phyloP scores from a whole-genome alignment of 2,113 vertebrate species.

The Noctilio leporinus region DNA sequence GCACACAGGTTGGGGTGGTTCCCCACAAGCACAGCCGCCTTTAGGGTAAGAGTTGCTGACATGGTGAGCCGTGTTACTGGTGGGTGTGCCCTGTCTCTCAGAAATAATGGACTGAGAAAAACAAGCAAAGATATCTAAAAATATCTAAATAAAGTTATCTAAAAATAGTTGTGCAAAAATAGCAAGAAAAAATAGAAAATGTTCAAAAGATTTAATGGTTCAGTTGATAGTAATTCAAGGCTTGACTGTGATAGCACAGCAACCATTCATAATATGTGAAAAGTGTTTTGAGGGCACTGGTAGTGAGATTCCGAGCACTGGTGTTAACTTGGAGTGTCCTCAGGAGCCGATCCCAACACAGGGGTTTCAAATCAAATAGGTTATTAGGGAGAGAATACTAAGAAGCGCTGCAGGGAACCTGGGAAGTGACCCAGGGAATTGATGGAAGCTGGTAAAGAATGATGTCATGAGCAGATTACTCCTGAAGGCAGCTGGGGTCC shows the following conservation, averaged over 20 bases:
- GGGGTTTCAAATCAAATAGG: background rate
- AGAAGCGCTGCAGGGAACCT: background rate
- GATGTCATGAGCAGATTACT: background rate
- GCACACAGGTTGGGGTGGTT: rapidly evolving
- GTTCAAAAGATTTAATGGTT: background rate
- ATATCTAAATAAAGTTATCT: background rate
- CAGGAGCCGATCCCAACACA: too few relatives aligned
- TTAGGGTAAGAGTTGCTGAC: background rate
- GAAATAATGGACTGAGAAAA: background rate
- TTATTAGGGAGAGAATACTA: background rate
- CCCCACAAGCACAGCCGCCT: background rate
- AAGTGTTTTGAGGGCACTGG: background rate
- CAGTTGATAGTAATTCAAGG: too few relatives aligned
- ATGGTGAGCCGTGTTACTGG: background rate
- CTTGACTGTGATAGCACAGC: background rate
- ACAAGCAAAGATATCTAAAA: background rate
- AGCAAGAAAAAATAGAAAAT: background rate
- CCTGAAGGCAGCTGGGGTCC: background rate
- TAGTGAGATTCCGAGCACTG: background rate
- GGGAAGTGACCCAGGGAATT: background rate
- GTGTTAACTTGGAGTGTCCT: background rate
- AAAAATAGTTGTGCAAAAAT: background rate
- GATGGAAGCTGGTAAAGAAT: too few relatives aligned
- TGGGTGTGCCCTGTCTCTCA: background rate
- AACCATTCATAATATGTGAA: background rate